These are phyloP conservation scores for Porites rus DNA, from an alignment of 92 coral and sea anemone genomes.

Conservation along the genomic window DNA sequence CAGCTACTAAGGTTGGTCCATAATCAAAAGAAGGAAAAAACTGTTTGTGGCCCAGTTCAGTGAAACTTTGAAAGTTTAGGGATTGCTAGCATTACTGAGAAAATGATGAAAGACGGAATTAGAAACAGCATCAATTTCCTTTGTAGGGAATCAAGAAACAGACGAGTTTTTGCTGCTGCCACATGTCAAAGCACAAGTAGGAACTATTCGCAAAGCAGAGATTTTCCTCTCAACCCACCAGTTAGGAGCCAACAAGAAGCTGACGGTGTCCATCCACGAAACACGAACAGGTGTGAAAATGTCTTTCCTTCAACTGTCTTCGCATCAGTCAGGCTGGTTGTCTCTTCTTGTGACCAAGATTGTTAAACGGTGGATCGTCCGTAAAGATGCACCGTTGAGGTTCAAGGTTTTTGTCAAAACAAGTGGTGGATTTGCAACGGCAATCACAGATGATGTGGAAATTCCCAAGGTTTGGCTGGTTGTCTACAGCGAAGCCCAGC, in stretches of 20 bases:
- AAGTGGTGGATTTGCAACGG: neutral
- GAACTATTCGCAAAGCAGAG: neutral
- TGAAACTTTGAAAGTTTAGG: no score
- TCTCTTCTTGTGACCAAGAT: neutral
- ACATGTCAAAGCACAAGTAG: neutral
- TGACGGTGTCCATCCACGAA: conserved; percentile 43
- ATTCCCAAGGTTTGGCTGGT: conserved; percentile 17
- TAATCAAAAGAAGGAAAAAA: no score
- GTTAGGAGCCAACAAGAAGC: neutral
- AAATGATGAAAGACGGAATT: no score
- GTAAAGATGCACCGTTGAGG: neutral
- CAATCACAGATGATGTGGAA: neutral
- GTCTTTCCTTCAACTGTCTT: conserved; percentile 18
- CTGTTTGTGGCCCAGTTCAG: no score
- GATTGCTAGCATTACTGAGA: no score
- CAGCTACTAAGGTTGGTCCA: no score
- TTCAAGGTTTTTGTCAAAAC: conserved; percentile 2
- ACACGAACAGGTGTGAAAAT: conserved; percentile 14
- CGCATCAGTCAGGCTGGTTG: conserved; percentile 43
- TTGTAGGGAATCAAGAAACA: conserved; percentile 7
- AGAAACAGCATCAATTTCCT: no score
- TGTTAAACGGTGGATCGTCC: neutral
- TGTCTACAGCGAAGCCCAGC: neutral
- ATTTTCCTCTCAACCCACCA: neutral
- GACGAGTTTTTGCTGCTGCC: conserved; percentile 4